Percentiles rank a stretch among this genome's conserved stretches.
phyloP scores from a whole-genome alignment of 2,888 invertebrate genomes.

The Cheilosia pagana region DNA sequence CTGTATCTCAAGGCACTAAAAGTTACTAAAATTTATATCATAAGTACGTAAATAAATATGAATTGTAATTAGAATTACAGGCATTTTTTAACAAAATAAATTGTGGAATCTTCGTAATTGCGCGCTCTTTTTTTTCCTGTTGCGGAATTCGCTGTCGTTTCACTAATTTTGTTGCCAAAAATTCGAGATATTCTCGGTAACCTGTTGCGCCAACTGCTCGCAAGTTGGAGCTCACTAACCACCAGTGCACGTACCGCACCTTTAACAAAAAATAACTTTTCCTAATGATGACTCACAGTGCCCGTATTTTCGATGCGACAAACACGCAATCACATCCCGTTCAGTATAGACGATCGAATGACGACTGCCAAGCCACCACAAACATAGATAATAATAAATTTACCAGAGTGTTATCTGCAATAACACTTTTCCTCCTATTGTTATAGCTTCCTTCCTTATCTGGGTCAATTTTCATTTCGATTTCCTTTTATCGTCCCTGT shows the following conservation, averaged over 20 bases:
- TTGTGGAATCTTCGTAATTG: no score
- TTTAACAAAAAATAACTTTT: not conserved
- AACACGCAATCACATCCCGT: not conserved
- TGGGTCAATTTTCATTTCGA: slow-evolving; percentile 44
- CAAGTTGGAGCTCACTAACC: no score
- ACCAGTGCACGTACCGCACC: not conserved
- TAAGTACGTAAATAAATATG: no score
- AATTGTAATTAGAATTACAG: no score
- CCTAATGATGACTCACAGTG: not conserved
- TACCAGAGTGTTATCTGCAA: slow-evolving; percentile 39
- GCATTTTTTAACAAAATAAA: no score
- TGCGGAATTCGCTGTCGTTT: no score
- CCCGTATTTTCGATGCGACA: not conserved
- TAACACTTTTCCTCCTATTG: slow-evolving; percentile 43
- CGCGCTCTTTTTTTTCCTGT: no score
- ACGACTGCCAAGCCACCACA: slow-evolving; percentile 28
- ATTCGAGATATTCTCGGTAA: no score
- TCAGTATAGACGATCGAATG: slow-evolving; percentile 13
- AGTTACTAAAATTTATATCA: no score
- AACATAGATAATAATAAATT: slow-evolving; percentile 44
- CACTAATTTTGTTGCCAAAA: no score
- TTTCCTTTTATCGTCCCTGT: slow-evolving; percentile 2
- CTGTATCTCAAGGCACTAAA: no score
- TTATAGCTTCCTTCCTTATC: slow-evolving; percentile 47
- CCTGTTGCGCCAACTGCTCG: no score